Percentiles rank a stretch among this genome's conserved stretches.
These are phyloP conservation scores for Liodrosophila aerea DNA, from an alignment of 2,888 invertebrate genomes.

Conservation along the genomic window DNA sequence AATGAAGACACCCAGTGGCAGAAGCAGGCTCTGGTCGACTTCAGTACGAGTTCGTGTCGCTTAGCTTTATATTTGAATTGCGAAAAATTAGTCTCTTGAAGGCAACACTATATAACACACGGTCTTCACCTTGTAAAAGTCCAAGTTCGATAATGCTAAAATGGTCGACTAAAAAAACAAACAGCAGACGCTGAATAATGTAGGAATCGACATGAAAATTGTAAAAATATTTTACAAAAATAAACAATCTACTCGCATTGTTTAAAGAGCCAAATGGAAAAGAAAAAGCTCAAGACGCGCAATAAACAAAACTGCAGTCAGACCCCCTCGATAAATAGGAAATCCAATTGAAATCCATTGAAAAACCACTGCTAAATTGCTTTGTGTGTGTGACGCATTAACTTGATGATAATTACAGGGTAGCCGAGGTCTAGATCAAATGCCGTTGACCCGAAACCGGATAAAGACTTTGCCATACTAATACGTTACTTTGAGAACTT, in stretches of 20 bases:
- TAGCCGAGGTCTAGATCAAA: not conserved
- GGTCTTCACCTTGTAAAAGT: slow-evolving; percentile 68
- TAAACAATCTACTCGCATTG: slow-evolving; percentile 55
- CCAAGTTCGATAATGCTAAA: slow-evolving; percentile 45
- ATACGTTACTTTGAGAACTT: not conserved
- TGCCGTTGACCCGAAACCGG: not conserved
- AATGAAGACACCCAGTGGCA: slow-evolving; percentile 39
- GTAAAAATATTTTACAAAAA: slow-evolving; percentile 65
- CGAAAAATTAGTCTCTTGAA: not conserved
- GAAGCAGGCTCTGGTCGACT: not conserved
- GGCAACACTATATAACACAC: not conserved
- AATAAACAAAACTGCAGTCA: slow-evolving; percentile 58
- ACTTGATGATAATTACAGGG: not conserved
- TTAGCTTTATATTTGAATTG: slow-evolving; percentile 32
- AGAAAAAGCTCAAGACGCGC: slow-evolving; percentile 38
- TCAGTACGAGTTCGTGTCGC: slow-evolving; percentile 45
- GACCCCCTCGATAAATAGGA: not conserved
- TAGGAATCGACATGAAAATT: slow-evolving; percentile 57
- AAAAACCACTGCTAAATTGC: slow-evolving; percentile 7
- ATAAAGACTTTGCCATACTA: too few relatives aligned
- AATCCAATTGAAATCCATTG: slow-evolving; percentile 12
- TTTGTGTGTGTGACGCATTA: slow-evolving; percentile 3
- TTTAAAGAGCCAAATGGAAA: slow-evolving; percentile 34
- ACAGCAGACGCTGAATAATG: slow-evolving; percentile 46
- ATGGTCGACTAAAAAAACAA: slow-evolving; percentile 60